Evolutionary conservation across 1,140 invertebrate genomes (phyloP), one percentile per base, ranked within the genome.

Genomic region (Limonius californicus): DNA sequence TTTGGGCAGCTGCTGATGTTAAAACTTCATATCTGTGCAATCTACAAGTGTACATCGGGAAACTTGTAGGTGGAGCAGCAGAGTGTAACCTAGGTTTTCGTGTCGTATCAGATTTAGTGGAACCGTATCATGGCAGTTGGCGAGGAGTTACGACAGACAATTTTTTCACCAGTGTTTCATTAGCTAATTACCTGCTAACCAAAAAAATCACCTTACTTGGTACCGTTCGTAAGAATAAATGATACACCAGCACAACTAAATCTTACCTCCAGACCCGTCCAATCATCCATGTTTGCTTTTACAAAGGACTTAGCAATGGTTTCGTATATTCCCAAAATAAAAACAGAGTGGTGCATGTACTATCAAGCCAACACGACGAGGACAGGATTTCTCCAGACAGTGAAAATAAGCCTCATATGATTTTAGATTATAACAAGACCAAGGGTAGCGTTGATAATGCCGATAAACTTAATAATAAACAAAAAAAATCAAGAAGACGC

Each of bases 141-240:
- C 55, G 68, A 58, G 70, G 68, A 27, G 58, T 70, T 21, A 70
- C 66, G 6, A 35, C 59, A 1, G 64, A 71, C 59, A 70, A 56
- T 54, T 70, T 57, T 59, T 70, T 67, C 62, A 55, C 62, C 12
- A 32, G 27, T 32, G 27, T 32, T 4, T 59, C 57, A 59, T 53
- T 71, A 9, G 68, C 62, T 23, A 14, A 69, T 35, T 62, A 59
- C 58, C 62, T 75, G 50, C 16, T 64, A 16, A 50, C 59, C 15
- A 63, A 67, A 30, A 50, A 70, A 0, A 39, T 71, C 42, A 72
- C 70, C 43, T 30, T 68, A 53, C 42, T 71, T 60, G 70, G 67
- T 32, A 72, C 71, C 23, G 35, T 54, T 77, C 74, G 77, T 1
- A 61, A 66, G 57, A 70, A 68, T 61, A 66, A 70, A 43, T 54